phyloP scores from a whole-genome alignment of 2,888 invertebrate genomes.

The Hofmannophila pseudospretella region DNA sequence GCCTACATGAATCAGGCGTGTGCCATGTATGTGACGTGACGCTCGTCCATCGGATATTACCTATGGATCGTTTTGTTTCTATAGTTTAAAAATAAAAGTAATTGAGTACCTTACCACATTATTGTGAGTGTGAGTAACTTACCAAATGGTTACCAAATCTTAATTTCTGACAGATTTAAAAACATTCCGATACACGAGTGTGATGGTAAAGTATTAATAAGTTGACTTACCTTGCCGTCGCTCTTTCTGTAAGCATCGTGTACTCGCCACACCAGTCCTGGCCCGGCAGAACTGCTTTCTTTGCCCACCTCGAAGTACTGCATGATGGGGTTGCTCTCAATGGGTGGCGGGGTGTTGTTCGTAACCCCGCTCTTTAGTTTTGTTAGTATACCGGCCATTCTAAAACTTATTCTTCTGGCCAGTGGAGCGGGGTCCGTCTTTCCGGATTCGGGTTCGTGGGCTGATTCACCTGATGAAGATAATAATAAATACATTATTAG shows the following conservation, averaged over 20 bases:
- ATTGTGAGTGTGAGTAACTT: too few relatives aligned
- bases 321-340: conserved; percentile 89
- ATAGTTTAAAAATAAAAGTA: too few relatives aligned
- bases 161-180: too few relatives aligned
- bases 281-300: conserved; percentile 88
- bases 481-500: too few relatives aligned
- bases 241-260: conserved; percentile 92
- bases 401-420: conserved; percentile 23
- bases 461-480: conserved; percentile 24
- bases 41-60: too few relatives aligned
- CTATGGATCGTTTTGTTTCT: too few relatives aligned
- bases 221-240: conserved; percentile 88
- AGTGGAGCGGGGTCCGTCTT: conserved; percentile 21
- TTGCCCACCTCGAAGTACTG: conserved; percentile 92
- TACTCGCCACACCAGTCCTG: conserved; percentile 94
- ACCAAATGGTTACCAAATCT: too few relatives aligned
- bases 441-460: conserved; percentile 19
- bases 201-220: too few relatives aligned
- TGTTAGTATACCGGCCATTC: conserved; percentile 49
- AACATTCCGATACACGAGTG: too few relatives aligned
- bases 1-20: too few relatives aligned
- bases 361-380: conserved; percentile 37
- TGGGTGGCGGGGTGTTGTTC: conserved; percentile 28
- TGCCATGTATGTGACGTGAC: too few relatives aligned
- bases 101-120: too few relatives aligned